Base-by-base conservation (phyloP, 2,797 vertebrate species). In the Poeciliopsis paucimaculata region DNA sequence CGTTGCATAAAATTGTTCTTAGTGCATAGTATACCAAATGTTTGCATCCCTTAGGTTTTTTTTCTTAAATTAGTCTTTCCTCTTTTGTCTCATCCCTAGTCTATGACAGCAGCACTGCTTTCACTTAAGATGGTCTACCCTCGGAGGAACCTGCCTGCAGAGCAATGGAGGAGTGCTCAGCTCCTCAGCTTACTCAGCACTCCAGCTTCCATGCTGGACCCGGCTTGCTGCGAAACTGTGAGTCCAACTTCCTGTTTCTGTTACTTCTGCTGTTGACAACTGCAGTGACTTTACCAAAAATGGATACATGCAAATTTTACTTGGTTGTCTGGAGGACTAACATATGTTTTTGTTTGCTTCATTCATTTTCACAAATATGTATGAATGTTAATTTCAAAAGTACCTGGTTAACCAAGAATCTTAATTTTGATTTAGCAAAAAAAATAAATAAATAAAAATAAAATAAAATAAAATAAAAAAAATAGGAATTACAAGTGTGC, bases 121-220 rank as follows among this genome's bases (percentile, higher is more conserved):
- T 98, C 98, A 1, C 90, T 99, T 72, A 92, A 92, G 70, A 92
- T 90, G 83, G 91, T 98, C 75, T 98, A 98, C 77, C 95, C 90
- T 18, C 96, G 98, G 86, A 95, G 98, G 87, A 98, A 96, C 87
- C 96, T 97, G 36, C 93, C 95, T 0, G 96, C 96, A 0, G 98
- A 98, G 55, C 97, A 97, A 76, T 99, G 98, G 97, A 96, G 97
- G 2, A 93, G 88, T 0, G 96, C 96, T 86, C 98, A 99, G 85
- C 96, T 99, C 51, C 96, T 99, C 73, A 97, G 96, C 85, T 93
- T 99, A 79, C 95, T 97, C 49, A 94, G 96, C 18, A 83, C 89
- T 0, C 90, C 97, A 0, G 94, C 95, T 4, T 16, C 91, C 93
- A 97, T 99, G 97, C 92, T 99, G 84, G 95, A 95, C 26, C 97